Evolutionary conservation across 2,888 invertebrate genomes (phyloP).

Genomic region (Merodon equestris): DNA sequence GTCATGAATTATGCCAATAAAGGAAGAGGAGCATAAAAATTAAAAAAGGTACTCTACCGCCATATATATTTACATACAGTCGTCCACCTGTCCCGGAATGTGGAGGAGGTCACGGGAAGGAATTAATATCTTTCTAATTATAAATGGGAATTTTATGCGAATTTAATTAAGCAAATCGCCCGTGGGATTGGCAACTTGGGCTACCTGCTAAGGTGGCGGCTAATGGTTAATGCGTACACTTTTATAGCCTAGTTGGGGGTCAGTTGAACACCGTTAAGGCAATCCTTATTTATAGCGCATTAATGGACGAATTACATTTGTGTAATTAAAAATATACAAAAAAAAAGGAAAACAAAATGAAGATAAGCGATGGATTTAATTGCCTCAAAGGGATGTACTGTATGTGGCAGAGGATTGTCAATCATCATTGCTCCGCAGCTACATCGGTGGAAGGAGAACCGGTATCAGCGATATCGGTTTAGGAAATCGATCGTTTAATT

Average conservation of each 20-base stretch:
- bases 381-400: conserved; percentile 3
- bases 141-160: conserved; percentile 40
- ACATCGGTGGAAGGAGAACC: too few species aligned
- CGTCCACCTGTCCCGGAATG: conserved; percentile 16
- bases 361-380: too few species aligned
- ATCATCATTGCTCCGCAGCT: too few species aligned
- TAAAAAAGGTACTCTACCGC: background rate
- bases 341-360: background rate
- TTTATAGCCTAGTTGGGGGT: conserved; percentile 8
- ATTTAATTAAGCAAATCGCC: conserved; percentile 49
- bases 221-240: conserved; percentile 9
- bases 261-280: background rate
- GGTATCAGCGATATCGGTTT: conserved; percentile 34
- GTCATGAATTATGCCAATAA: conserved; percentile 20
- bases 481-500: conserved; percentile 69
- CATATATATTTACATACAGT: too few species aligned
- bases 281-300: conserved; percentile 4
- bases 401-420: conserved; percentile 4
- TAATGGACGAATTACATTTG: background rate
- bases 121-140: conserved; percentile 29
- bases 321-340: background rate
- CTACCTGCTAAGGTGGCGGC: conserved; percentile 8
- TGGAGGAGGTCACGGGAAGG: background rate
- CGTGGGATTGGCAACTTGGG: conserved; percentile 21
- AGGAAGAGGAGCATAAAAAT: conserved; percentile 13